Conservation (phyloP, 2,113 vertebrate genomes). For the Corvus moneduloides region DNA sequence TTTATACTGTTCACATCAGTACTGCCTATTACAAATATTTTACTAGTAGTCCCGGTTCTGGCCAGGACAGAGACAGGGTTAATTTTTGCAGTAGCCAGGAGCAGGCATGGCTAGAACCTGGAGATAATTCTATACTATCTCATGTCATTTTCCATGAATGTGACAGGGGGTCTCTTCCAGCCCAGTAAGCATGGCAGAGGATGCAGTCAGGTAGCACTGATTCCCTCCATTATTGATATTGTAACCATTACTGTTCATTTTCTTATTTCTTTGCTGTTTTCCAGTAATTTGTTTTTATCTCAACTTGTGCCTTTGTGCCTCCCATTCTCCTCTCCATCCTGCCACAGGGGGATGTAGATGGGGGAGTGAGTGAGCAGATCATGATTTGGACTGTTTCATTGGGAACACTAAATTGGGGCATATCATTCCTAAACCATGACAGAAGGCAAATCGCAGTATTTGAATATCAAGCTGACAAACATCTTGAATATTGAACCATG, state of each 20-base stretch:
- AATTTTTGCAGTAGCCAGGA: background rate
- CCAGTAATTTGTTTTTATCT: background rate
- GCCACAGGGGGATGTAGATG: background rate
- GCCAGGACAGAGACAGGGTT: background rate
- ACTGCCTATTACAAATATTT: background rate
- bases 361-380: background rate
- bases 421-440: background rate
- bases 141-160: background rate
- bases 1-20: background rate
- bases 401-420: background rate
- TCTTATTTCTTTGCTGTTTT: background rate
- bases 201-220: rapidly evolving
- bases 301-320: background rate
- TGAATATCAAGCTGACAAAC: background rate
- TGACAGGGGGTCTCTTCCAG: background rate
- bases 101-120: background rate
- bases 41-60: background rate
- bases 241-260: background rate
- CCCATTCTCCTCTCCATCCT: background rate
- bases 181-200: background rate
- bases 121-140: background rate
- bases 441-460: background rate
- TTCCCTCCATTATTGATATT: background rate
- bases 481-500: background rate
- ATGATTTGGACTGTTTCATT: background rate